phyloP scores from a whole-genome alignment of 2,113 vertebrate species.

The Syrrhaptes paradoxus region DNA sequence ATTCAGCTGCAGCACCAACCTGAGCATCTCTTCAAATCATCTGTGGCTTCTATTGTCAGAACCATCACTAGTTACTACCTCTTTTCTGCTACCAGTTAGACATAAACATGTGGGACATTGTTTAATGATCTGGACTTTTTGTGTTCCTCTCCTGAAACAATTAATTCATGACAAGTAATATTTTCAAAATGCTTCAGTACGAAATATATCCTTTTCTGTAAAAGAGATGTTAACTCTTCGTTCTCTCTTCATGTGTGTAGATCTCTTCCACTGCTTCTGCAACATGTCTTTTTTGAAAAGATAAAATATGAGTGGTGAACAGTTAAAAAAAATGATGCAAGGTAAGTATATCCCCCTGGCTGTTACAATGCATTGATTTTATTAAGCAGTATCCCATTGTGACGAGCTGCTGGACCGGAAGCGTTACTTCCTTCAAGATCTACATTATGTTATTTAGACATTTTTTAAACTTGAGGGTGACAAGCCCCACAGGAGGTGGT shows the following conservation, averaged over 20 bases:
- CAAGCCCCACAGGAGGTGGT: background rate
- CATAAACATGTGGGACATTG: background rate
- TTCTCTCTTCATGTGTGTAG: background rate
- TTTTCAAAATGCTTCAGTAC: background rate
- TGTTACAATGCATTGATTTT: conserved; percentile 19
- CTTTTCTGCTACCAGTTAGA: background rate
- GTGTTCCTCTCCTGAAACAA: background rate
- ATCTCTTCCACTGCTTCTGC: background rate
- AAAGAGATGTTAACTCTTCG: background rate
- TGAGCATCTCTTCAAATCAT: background rate
- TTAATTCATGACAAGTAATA: background rate
- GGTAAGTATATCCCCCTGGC: background rate
- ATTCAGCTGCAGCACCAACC: background rate
- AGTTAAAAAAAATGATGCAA: background rate
- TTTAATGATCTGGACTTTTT: background rate
- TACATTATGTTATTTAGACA: conserved; percentile 10
- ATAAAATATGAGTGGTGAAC: background rate
- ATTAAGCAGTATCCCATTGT: conserved; percentile 9
- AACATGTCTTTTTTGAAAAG: background rate
- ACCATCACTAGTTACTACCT: background rate
- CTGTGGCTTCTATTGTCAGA: background rate
- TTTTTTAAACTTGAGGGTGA: conserved; percentile 32
- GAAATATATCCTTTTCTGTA: background rate
- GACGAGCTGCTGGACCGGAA: conserved; percentile 7
- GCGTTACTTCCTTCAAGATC: conserved; percentile 22